Percentiles rank a stretch among this genome's conserved stretches.
phyloP scores from a whole-genome alignment of 2,797 vertebrate genomes.

The Karalla daura region DNA sequence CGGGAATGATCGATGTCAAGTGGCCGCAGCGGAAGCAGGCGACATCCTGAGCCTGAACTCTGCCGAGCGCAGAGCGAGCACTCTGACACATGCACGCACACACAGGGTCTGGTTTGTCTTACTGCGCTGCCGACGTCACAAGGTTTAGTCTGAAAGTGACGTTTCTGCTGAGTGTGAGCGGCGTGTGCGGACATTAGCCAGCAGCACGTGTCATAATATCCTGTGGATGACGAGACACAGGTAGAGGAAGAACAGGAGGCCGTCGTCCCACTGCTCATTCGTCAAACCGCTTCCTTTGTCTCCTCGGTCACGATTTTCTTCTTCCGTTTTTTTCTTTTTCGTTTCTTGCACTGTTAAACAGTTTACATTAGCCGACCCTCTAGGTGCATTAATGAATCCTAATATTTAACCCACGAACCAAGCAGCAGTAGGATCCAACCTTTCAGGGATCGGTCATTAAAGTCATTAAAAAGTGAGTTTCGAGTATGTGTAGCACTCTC shows the following conservation, averaged over 20 bases:
- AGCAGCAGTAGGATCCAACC: neutral
- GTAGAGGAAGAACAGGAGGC: conserved; percentile 44
- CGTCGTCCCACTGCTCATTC: conserved; percentile 24
- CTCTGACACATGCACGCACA: neutral
- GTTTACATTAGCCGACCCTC: neutral
- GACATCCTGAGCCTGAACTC: neutral
- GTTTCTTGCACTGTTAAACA: neutral
- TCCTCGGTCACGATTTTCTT: neutral
- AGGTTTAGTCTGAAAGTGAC: neutral
- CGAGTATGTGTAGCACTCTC: neutral
- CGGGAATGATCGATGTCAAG: neutral
- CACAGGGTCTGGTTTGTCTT: conserved; percentile 18
- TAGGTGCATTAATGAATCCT: neutral
- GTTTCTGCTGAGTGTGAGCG: conserved; percentile 10
- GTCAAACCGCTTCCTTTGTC: conserved; percentile 37
- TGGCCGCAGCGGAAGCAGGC: neutral
- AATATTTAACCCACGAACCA: neutral
- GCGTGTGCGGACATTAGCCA: conserved; percentile 20
- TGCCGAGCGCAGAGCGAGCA: neutral
- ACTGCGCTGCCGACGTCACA: neutral
- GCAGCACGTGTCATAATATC: conserved; percentile 70
- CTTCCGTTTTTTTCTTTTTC: neutral
- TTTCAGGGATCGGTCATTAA: neutral
- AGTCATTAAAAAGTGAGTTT: neutral
- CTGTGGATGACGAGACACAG: conserved; percentile 72